These are phyloP conservation scores for Lochmaea capreae DNA, from an alignment of 2,888 invertebrate species.

Conservation along the genomic window DNA sequence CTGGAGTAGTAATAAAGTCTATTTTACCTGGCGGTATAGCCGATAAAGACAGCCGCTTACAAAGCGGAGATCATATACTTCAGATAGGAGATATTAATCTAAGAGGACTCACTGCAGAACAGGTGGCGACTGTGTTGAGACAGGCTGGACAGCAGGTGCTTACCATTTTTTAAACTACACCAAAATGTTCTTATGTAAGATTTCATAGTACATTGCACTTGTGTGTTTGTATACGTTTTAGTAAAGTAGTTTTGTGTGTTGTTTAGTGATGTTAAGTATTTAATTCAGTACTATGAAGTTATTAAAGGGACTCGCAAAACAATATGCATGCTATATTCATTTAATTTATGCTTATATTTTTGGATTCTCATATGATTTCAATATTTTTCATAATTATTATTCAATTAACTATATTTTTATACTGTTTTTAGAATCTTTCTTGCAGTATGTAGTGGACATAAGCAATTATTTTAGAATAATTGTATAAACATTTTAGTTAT, in stretches of 20 bases:
- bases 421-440: neutral
- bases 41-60: conserved; percentile 80
- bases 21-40: conserved; percentile 97
- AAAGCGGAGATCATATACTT: conserved; percentile 97
- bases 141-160: conserved; percentile 69
- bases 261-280: neutral
- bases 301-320: neutral
- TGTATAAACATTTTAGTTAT: neutral
- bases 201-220: conserved; percentile 68
- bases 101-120: conserved; percentile 96
- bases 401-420: neutral
- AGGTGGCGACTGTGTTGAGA: conserved; percentile 87
- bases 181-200: conserved; percentile 77
- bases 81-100: conserved; percentile 96
- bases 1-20: conserved; percentile 98
- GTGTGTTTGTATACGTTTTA: conserved; percentile 37
- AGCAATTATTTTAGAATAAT: too few relatives aligned
- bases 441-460: too few relatives aligned
- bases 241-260: conserved; percentile 17
- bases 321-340: neutral
- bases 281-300: conserved; percentile 6
- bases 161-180: conserved; percentile 59
- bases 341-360: neutral
- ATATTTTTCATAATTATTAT: neutral
- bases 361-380: neutral